Evolutionary conservation across 2,888 invertebrate species (phyloP), one percentile per base, ranked within the genome.

Genomic region (Isoperla grammatica): DNA sequence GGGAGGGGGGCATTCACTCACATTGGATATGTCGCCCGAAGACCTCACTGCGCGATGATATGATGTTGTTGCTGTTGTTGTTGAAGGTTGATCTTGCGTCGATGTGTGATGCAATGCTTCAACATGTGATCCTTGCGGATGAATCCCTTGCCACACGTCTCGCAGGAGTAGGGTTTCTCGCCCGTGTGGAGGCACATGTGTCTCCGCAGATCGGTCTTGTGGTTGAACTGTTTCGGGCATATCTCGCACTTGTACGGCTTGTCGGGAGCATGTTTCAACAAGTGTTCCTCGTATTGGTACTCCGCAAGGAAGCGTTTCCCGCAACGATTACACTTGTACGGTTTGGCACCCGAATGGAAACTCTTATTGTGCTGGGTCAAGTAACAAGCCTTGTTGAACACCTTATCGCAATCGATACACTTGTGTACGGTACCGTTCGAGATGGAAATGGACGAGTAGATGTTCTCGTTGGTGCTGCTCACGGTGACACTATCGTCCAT

Each of bases 101-200:
- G 80, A 76, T 93, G 93, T 56, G 90, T 90, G 67, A 88, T 88
- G 67, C 82, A 80, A 74, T 92, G 92, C 74, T 93, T 92, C 66
- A 89, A 81, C 90, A 93, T 89, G 75, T 93, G 93, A 76, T 94
- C 93, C 75, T 90, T 90, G 66, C 93, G 82, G 68, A 90, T 91
- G 75, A 94, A 94, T 55, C 91, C 90, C 74, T 93, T 93, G 63
- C 85, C 84, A 74, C 93, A 94, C 64, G 83, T 83, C 67, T 84
- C 82, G 75, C 93, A 94, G 64, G 83, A 79, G 73, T 86, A 91
- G 43, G 91, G 91, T 73, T 90, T 91, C 69, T 85, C 83, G 53
- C 90, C 90, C n/a, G 88, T 88, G 73, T 93, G 93, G 67, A 89
- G 80, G 74, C 90, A 91, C 81, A 87, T 85, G 76, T 94, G 93